Evolutionary conservation across 2,797 vertebrate genomes (phyloP).

Genomic region (Fistularia commersonii): DNA sequence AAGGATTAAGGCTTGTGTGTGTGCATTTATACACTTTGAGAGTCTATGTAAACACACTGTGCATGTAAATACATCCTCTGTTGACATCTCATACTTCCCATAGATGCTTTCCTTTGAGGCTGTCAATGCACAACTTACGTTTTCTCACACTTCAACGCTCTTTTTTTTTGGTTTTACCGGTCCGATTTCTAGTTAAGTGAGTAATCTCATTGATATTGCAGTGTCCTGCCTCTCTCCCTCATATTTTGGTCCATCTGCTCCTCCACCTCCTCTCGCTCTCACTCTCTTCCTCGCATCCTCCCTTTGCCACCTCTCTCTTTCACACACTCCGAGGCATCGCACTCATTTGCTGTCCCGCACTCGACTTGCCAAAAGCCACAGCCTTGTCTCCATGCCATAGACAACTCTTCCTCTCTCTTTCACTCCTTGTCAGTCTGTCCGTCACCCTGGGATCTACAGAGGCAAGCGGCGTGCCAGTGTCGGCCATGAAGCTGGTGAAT

Average conservation of each 20-base stretch:
- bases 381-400: background rate
- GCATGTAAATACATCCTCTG: constrained; percentile 27
- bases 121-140: constrained; percentile 7
- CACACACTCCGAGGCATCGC: background rate
- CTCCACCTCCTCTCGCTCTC: constrained; percentile 37
- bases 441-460: constrained; percentile 79
- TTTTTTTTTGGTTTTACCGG: constrained; percentile 16
- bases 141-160: background rate
- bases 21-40: constrained; percentile 5
- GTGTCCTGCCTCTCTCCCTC: constrained; percentile 21
- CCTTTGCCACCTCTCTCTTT: constrained; percentile 10
- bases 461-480: constrained; percentile 65
- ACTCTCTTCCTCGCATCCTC: constrained; percentile 32
- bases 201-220: constrained; percentile 24
- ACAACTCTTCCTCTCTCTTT: background rate
- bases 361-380: background rate
- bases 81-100: constrained; percentile 20
- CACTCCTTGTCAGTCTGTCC: constrained; percentile 36
- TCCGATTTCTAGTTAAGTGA: constrained; percentile 13
- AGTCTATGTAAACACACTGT: constrained; percentile 7
- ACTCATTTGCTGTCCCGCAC: background rate
- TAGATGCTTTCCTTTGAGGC: constrained; percentile 15
- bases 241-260: constrained; percentile 39
- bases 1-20: constrained; percentile 6
- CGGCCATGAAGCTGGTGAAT: constrained; percentile 77